Evolutionary conservation across 2,113 vertebrate species (phyloP).

Genomic region (Corythaixoides concolor): DNA sequence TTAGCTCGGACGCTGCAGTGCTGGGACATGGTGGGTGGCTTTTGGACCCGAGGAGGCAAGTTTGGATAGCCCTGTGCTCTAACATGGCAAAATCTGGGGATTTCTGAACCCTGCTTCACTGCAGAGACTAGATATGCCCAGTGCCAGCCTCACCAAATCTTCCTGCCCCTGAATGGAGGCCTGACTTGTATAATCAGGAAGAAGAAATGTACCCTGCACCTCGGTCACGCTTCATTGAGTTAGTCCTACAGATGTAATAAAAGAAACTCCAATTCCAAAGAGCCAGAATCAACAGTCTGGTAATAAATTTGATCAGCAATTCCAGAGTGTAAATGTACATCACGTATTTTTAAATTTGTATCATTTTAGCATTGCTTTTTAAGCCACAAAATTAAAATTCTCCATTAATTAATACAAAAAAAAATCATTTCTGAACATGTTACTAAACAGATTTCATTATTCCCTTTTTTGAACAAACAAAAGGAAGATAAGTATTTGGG

Average conservation of each 20-base stretch:
- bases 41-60: rapidly evolving
- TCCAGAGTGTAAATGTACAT: neutral
- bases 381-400: neutral
- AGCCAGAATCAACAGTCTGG: neutral
- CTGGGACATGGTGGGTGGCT: neutral
- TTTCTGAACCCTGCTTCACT: neutral
- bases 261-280: neutral
- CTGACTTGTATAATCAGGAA: neutral
- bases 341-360: neutral
- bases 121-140: neutral
- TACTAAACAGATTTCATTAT: neutral
- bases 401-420: neutral
- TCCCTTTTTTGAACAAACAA: neutral
- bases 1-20: neutral
- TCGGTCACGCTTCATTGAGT: neutral
- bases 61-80: rapidly evolving
- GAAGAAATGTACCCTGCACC: neutral
- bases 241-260: neutral
- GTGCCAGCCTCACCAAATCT: neutral
- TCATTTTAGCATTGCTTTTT: neutral
- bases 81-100: neutral
- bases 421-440: neutral
- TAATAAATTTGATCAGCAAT: neutral
- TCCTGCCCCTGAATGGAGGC: neutral
- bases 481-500: neutral